Evolutionary conservation across 35 echinoderm and acorn worm genomes (phyloP).

Genomic region (Anneissia japonica): DNA sequence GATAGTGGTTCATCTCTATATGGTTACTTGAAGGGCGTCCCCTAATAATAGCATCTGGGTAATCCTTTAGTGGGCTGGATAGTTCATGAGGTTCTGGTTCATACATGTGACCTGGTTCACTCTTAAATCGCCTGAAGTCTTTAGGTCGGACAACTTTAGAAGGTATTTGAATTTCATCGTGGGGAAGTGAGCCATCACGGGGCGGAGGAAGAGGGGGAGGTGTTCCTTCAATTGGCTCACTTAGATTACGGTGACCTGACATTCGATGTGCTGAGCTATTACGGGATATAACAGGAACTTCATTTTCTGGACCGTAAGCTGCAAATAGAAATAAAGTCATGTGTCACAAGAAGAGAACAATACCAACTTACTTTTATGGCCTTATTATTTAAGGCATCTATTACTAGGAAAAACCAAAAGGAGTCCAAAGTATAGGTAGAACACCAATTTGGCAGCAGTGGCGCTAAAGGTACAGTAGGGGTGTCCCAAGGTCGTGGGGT

Average conservation of each 20-base stretch:
- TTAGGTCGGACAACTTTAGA: neutral
- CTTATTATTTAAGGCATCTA: no score
- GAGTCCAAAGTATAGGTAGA: no score
- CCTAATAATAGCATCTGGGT: neutral
- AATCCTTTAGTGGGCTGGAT: neutral
- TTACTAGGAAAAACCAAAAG: no score
- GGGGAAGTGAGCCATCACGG: neutral
- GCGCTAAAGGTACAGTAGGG: no score
- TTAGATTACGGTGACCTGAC: neutral
- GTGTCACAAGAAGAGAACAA: no score
- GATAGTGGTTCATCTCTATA: neutral
- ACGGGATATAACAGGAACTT: neutral
- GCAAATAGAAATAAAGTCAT: neutral
- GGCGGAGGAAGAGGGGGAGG: neutral
- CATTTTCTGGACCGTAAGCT: neutral
- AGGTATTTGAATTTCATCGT: neutral
- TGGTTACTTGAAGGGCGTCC: neutral
- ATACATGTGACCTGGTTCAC: neutral
- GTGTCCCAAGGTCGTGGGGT: no score
- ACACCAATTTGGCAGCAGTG: no score
- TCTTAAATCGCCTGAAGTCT: neutral
- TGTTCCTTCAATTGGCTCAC: neutral
- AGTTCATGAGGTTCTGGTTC: neutral
- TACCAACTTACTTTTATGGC: no score
- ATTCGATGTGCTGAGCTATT: neutral